These are phyloP conservation scores for Alca torda DNA, from an alignment of 2,797 vertebrate genomes.

Conservation along the genomic window DNA sequence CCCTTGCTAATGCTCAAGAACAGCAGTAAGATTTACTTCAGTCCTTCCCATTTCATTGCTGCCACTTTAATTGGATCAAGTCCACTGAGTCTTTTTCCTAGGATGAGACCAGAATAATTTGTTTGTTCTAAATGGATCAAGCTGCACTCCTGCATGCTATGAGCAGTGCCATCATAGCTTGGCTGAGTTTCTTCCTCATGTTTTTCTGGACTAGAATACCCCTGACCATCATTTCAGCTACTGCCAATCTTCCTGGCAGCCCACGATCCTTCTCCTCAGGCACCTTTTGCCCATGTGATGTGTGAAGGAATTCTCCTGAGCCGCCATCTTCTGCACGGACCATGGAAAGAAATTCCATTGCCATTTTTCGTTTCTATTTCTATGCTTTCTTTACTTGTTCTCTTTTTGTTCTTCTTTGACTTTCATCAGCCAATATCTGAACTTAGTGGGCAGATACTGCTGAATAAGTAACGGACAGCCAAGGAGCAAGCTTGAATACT, in stretches of 20 bases:
- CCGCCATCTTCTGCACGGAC: background rate
- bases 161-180: background rate
- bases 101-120: background rate
- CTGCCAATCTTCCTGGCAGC: background rate
- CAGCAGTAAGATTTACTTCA: background rate
- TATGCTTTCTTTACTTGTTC: background rate
- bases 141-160: background rate
- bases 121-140: background rate
- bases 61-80: background rate
- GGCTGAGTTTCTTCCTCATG: background rate
- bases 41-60: background rate
- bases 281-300: background rate
- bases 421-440: conserved; percentile 13
- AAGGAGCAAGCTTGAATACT: background rate
- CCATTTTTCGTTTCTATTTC: background rate
- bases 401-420: background rate
- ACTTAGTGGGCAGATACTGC: background rate
- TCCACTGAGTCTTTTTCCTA: background rate
- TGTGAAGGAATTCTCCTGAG: background rate
- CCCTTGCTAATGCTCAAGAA: background rate
- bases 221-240: background rate
- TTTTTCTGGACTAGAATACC: background rate
- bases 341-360: background rate
- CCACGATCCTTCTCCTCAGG: background rate
- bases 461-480: conserved; percentile 8